Base-by-base conservation (phyloP, 2,888 invertebrate genomes). In the Yponomeuta malinellus region DNA sequence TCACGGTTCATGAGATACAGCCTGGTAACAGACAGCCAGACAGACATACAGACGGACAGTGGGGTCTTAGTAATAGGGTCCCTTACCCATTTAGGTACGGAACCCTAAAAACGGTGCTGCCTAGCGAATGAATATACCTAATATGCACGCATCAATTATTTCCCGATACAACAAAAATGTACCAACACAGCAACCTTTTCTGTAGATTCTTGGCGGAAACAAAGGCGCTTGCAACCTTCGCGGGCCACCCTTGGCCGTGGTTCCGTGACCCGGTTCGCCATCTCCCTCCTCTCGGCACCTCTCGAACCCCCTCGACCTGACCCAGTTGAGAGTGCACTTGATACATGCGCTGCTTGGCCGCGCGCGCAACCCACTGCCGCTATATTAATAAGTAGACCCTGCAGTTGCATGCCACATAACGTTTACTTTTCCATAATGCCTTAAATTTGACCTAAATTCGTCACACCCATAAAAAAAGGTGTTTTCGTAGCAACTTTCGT, bases 211-310 rank as follows among this genome's bases (percentile, higher is more conserved):
- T 23, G 12, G 37, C 29, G 48, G 78, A 84, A 82, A 87, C 84
- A 87, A 86, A 87, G 81, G 78, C 81, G n/a, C 29, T 76, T 77
- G 77, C 88, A 90, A 91, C 89, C 90, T 90, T 90, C 87, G 85
- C 78, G 77, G 81, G 81, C 82, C 88, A 90, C 89, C 90, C 90
- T 91, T 91, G 90, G 90, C 90, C 90, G 88, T 91, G 90, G 88
- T 86, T 81, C 77, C 86, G 81, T 81, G 89, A 89, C 90, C 89
- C 83, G 89, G 85, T 84, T 90, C 79, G 78, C 78, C 77, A 77
- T 78, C 79, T 81, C 78, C 73, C 76, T 69, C 73, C 72, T 73
- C 74, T 71, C 74, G 78, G 75, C 71, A 8, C 29, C 70, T 68
- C 43, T 71, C 63, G 72, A 59, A 68, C 78, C 80, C 79, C 79